Base-by-base conservation (phyloP, 1,140 invertebrate genomes). In the Mya arenaria region DNA sequence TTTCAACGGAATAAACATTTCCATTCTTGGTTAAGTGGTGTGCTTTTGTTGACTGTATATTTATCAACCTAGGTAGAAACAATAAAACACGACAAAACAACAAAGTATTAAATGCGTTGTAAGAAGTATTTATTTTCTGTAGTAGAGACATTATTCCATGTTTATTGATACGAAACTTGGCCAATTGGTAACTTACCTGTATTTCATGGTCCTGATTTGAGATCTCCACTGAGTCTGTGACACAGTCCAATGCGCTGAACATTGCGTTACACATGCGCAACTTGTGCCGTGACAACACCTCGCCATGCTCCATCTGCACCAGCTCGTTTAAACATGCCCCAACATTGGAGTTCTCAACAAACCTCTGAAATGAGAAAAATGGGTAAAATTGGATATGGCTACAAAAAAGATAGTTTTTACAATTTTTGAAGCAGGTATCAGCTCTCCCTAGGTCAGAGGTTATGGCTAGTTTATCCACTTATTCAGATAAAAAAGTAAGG, bases 201-300 rank as follows among this genome's bases (percentile, higher is more conserved):
- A 98, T 95, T 90, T 95, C 94, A 89, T 96, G 96, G 83, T 96
- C 94, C 84, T 96, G 95, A 91, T 97, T 98, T 30, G 83, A 73
- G 60, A 99, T 95, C 69, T 97, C 96, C 15, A 99, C 95, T 86
- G 97, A 95, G 91, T 98, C 97, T 73, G 95, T 94, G 85, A 96
- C 96, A 86, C 95, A 95, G 88, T 98, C 96, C 37, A 98, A 93
- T 32, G 97, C 97, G 25, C 96, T 95, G 79, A 97, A 96, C 1
- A 98, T 94, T n/a, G 96, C 96, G 86, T 96, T 95, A 1, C 95
- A 93, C 4, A 94, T 94, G 30, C 93, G 90, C 41, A 96, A 91
- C 90, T 95, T 94, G 4, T 93, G 89, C 52, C 91, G 91, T 41
- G 94, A 94, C 23, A 94, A 87, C 13, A 96, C 94, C 52, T 96